These are phyloP conservation scores for Emydocephalus ijimae DNA, from an alignment of 2,113 vertebrate species.

Conservation along the genomic window DNA sequence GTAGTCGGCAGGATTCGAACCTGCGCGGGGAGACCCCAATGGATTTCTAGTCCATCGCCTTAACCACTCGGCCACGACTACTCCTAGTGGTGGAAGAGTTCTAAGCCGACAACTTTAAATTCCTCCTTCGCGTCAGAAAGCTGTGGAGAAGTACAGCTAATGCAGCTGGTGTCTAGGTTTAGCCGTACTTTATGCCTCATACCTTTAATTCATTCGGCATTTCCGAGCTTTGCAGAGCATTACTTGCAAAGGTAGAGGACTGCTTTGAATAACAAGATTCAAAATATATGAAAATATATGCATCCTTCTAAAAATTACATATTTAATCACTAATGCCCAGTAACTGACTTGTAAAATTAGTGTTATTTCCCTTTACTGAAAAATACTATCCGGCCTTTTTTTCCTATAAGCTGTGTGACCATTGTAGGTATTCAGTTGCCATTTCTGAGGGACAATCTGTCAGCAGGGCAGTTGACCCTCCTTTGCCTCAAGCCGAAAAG, in stretches of 20 bases:
- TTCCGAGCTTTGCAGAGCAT: background rate
- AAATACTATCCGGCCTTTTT: background rate
- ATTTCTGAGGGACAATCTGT: background rate
- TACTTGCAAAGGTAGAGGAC: background rate
- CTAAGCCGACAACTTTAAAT: fast-evolving
- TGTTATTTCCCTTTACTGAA: background rate
- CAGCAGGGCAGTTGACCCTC: background rate
- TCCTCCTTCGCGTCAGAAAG: fast-evolving
- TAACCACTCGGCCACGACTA: slow-evolving; percentile 86
- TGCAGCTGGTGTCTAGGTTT: background rate
- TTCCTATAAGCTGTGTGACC: background rate
- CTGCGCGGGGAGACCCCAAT: slow-evolving; percentile 90
- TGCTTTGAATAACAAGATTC: background rate
- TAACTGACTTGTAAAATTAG: background rate
- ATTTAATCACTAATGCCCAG: background rate
- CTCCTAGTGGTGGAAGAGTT: fast-evolving
- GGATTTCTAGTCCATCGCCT: slow-evolving; percentile 84
- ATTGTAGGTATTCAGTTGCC: background rate
- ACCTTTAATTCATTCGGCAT: background rate
- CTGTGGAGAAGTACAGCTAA: background rate
- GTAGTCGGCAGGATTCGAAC: slow-evolving; percentile 98
- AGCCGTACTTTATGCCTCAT: background rate
- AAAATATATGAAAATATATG: background rate
- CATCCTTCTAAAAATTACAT: background rate
- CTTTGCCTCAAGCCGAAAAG: background rate